Evolutionary conservation across 2,113 vertebrate genomes (phyloP).

Genomic region (Suncus etruscus): DNA sequence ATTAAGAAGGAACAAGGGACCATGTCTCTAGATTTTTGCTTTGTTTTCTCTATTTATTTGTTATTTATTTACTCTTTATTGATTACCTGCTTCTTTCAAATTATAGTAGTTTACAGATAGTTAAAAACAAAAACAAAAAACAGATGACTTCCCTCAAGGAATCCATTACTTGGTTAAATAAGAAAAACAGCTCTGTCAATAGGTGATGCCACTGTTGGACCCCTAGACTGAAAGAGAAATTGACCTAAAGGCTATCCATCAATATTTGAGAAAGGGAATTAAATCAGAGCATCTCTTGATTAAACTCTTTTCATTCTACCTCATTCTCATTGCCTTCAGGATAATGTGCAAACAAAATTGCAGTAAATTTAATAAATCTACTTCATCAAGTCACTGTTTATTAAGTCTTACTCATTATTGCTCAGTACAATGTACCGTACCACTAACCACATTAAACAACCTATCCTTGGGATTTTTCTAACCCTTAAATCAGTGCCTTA

Average conservation of each 20-base stretch:
- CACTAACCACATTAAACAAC: neutral
- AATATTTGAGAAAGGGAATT: conserved; percentile 18
- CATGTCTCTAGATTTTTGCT: neutral
- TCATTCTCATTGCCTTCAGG: neutral
- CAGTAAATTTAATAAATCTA: neutral
- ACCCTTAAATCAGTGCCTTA: neutral
- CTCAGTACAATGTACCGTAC: neutral
- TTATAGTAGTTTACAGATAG: neutral
- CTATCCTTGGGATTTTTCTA: neutral
- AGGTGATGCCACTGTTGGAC: neutral
- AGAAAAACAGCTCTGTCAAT: neutral
- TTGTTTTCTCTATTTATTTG: neutral
- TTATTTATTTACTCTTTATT: neutral
- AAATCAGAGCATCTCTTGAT: neutral
- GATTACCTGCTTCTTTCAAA: neutral
- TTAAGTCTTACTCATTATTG: neutral
- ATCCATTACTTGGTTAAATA: neutral
- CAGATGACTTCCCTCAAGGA: neutral
- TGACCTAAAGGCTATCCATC: neutral
- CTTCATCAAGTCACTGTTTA: neutral
- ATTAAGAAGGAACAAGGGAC: no score
- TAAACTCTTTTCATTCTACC: conserved; percentile 5
- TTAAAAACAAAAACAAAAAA: neutral
- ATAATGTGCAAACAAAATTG: neutral
- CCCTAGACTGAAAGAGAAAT: neutral